Conservation (phyloP, 92 coral and sea anemone genomes). For the Zoanthus solanderi region DNA sequence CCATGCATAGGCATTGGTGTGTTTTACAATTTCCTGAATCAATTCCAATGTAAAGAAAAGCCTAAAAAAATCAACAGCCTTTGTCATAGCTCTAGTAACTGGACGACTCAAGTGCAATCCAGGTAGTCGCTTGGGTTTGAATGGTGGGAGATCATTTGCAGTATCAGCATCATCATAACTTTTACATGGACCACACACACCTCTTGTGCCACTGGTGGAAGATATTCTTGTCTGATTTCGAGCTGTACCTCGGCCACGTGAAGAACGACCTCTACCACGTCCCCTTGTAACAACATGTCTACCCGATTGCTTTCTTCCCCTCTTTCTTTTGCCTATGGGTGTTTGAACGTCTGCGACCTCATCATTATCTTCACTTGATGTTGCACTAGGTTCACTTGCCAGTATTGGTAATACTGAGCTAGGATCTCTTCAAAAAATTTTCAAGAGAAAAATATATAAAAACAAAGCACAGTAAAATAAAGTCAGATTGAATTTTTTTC, state of each 20-base stretch:
- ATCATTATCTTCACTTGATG: constrained; percentile 18
- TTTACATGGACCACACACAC: constrained; percentile 24
- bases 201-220: constrained; percentile 9
- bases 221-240: neutral
- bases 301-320: neutral
- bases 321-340: constrained; percentile 10
- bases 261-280: constrained; percentile 3
- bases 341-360: neutral
- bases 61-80: constrained; percentile 70
- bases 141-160: constrained; percentile 61
- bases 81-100: constrained; percentile 57
- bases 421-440: neutral
- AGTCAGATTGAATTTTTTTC: constrained; percentile 15
- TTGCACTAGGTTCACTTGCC: neutral
- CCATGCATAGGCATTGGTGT: constrained; percentile 73
- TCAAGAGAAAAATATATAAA: neutral
- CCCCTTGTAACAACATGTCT: constrained; percentile 25
- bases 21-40: constrained; percentile 45
- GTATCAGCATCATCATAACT: constrained; percentile 60
- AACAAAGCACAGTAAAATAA: neutral
- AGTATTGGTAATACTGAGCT: neutral
- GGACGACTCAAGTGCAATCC: constrained; percentile 54
- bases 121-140: constrained; percentile 62
- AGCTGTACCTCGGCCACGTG: constrained; percentile 35
- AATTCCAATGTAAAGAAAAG: constrained; percentile 67